These are phyloP conservation scores for Temnothorax unifasciatus DNA, from an alignment of 2,888 invertebrate species.

Conservation along the genomic window DNA sequence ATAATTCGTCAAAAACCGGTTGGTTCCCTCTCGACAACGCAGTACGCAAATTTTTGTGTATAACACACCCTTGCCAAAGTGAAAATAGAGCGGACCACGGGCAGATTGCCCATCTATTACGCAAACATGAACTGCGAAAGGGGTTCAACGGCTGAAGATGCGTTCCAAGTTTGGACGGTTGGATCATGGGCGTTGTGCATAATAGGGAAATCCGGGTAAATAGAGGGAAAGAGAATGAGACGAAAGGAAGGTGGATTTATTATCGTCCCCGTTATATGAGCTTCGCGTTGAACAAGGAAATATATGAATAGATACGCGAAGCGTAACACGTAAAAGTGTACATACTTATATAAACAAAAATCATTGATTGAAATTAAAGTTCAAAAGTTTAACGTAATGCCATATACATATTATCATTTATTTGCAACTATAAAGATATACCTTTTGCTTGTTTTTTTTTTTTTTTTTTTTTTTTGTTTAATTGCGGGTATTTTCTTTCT, in stretches of 20 bases:
- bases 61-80: constrained; percentile 43
- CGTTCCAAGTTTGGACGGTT: constrained; percentile 38
- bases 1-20: constrained; percentile 47
- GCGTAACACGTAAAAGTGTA: not conserved
- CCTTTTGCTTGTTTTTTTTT: not conserved
- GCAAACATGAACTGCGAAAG: constrained; percentile 44
- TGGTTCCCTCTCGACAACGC: constrained; percentile 21
- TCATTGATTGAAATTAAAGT: not conserved
- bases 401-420: not conserved
- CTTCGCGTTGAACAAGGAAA: not conserved
- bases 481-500: not conserved
- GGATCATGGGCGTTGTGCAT: constrained; percentile 22
- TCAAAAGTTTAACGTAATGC: not conserved
- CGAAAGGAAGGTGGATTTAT: constrained; percentile 10
- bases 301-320: not conserved
- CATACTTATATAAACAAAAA: not conserved
- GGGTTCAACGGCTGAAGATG: constrained; percentile 37
- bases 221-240: not conserved
- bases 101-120: constrained; percentile 51
- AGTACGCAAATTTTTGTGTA: constrained; percentile 36
- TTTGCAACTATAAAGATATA: not conserved
- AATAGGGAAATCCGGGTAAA: constrained; percentile 34
- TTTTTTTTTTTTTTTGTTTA: not conserved
- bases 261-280: not conserved
- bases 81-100: constrained; percentile 41